Conservation (phyloP, 2,113 vertebrate species). For the Quiscalus mexicanus region DNA sequence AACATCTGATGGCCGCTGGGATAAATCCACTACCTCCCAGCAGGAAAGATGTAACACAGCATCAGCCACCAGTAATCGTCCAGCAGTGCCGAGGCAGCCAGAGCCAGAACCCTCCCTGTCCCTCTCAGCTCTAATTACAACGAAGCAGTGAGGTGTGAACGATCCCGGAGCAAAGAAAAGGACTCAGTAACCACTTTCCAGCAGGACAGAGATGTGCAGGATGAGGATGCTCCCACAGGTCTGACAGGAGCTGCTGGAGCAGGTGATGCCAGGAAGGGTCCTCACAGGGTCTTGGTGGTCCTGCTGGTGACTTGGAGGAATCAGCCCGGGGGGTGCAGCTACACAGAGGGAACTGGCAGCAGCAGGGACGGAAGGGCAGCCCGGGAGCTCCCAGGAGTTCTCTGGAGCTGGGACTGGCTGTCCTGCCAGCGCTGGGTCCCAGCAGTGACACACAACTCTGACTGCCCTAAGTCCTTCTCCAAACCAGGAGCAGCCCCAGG, state of each 20-base stretch:
- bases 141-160: not conserved
- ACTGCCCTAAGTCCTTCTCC: not conserved
- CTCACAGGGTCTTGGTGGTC: not conserved
- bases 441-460: not conserved
- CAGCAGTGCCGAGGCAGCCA: not conserved
- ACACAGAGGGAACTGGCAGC: not conserved
- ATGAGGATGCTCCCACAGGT: rapidly evolving
- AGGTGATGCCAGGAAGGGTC: not conserved
- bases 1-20: not conserved
- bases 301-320: rapidly evolving
- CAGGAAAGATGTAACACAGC: not conserved
- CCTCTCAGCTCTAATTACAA: not conserved
- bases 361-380: not conserved
- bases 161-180: not conserved
- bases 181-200: not conserved
- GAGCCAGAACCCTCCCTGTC: not conserved
- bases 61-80: not conserved
- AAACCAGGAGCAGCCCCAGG: not conserved
- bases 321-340: rapidly evolving
- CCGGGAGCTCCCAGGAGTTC: not conserved
- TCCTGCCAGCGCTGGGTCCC: not conserved
- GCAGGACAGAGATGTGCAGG: rapidly evolving
- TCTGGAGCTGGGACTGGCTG: not conserved
- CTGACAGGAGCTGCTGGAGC: not conserved
- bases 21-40: slow-evolving; percentile 12